A percentile compares a stretch with the other conserved stretches of the same genome.
Evolutionary conservation across 1,140 invertebrate species (phyloP).

Genomic region (Oedothorax gibbosus): DNA sequence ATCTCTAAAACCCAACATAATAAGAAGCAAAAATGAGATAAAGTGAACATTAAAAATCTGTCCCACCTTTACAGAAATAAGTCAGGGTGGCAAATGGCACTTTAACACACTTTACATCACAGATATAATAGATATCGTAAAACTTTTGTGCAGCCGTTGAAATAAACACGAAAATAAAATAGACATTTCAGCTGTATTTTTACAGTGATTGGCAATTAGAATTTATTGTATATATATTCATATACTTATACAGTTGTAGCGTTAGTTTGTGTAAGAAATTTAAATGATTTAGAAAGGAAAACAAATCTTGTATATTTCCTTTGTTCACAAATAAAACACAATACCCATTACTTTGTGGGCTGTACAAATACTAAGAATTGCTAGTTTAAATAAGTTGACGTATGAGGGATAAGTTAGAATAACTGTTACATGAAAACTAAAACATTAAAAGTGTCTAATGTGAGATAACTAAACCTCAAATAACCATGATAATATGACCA

Average conservation of each 20-base stretch:
- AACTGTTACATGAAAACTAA: no score
- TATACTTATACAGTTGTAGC: conserved; percentile 39
- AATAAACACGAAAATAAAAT: conserved; percentile 57
- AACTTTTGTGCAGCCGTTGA: conserved; percentile 55
- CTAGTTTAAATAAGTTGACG: no score
- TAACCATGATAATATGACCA: no score
- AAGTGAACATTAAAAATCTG: conserved; percentile 29
- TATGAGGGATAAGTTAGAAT: no score
- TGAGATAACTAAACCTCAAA: no score
- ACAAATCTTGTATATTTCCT: no score
- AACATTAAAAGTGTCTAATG: no score
- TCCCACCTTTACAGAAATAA: conserved; percentile 53
- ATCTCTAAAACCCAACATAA: not conserved
- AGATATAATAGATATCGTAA: conserved; percentile 56
- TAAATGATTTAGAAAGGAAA: conserved; percentile 14
- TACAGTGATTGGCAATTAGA: conserved; percentile 52
- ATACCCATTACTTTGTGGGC: conserved; percentile 31
- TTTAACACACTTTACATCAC: conserved; percentile 60
- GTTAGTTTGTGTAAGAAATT: conserved; percentile 44
- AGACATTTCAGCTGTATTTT: conserved; percentile 43
- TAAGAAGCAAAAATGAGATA: conserved; percentile 20
- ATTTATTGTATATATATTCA: conserved; percentile 43
- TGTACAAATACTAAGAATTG: not conserved
- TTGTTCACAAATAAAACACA: not conserved
- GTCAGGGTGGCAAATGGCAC: conserved; percentile 57